Percentiles rank a stretch among this genome's conserved stretches.
These are phyloP conservation scores for Chaetorhynchus papuensis DNA, from an alignment of 2,113 vertebrate species.

Conservation along the genomic window DNA sequence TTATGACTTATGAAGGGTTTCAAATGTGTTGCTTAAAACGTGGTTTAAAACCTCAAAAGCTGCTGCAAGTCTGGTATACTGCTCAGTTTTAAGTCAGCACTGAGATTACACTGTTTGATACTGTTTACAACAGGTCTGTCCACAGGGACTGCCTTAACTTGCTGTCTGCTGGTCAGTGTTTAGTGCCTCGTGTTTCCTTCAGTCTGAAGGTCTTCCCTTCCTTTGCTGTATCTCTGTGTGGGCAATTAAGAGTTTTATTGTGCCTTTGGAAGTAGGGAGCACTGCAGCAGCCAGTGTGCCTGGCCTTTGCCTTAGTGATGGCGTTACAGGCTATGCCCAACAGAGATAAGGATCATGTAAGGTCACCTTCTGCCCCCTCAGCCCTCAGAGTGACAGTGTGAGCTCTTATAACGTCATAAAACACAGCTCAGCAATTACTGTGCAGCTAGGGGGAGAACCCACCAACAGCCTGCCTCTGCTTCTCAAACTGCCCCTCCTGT, in stretches of 20 bases:
- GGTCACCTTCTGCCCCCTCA: neutral
- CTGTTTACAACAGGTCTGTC: neutral
- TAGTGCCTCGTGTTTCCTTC: neutral
- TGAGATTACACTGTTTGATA: neutral
- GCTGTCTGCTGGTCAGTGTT: neutral
- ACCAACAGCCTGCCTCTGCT: neutral
- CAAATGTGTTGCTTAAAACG: neutral
- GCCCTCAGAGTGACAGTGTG: fast-evolving
- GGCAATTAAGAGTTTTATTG: neutral
- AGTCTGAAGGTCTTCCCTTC: neutral
- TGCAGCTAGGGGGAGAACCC: neutral
- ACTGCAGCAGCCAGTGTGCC: neutral
- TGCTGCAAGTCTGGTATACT: neutral
- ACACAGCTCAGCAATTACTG: neutral
- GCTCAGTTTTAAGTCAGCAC: neutral
- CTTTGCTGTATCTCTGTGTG: neutral
- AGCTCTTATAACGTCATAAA: neutral
- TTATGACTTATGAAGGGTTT: neutral
- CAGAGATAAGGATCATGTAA: neutral
- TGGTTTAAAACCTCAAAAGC: neutral
- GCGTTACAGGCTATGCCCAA: neutral
- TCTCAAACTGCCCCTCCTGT: neutral
- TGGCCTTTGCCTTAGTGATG: neutral
- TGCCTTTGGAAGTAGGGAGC: neutral
- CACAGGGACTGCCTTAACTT: neutral